Evolutionary conservation across 2,113 vertebrate species (phyloP).

Genomic region (Sarotherodon lohbergeri): DNA sequence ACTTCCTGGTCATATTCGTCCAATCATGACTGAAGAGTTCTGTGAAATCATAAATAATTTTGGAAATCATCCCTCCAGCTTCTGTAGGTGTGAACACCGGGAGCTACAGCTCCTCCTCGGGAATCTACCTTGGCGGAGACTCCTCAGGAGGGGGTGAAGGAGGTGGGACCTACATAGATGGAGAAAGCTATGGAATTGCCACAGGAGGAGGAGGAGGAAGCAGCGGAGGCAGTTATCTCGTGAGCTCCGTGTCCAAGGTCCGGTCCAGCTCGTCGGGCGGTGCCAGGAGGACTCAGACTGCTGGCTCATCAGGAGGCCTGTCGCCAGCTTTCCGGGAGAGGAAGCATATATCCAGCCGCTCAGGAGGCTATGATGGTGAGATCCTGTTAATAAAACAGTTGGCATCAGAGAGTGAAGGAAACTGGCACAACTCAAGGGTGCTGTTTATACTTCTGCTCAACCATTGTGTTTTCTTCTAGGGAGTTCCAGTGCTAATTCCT

Average conservation of each 20-base stretch:
- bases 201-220: slow-evolving; percentile 5
- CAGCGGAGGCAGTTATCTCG: slow-evolving; percentile 29
- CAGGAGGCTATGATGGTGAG: slow-evolving; percentile 90
- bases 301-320: slow-evolving; percentile 76
- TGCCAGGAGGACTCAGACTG: slow-evolving; percentile 76
- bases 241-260: slow-evolving; percentile 70
- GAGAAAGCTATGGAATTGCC: slow-evolving; percentile 25
- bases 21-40: not conserved
- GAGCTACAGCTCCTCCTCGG: slow-evolving; percentile 61
- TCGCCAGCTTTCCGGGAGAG: slow-evolving; percentile 85
- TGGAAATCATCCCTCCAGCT: slow-evolving; percentile 28
- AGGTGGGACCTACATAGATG: slow-evolving; percentile 34
- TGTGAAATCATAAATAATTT: not conserved
- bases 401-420: not conserved
- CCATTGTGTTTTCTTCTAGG: slow-evolving; percentile 70
- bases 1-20: not conserved
- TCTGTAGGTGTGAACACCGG: slow-evolving; percentile 60
- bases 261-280: slow-evolving; percentile 76
- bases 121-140: slow-evolving; percentile 59
- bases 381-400: not conserved
- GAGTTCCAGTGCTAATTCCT: slow-evolving; percentile 96
- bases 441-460: not conserved
- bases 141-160: slow-evolving; percentile 54
- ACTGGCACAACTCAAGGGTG: not conserved
- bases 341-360: slow-evolving; percentile 75